Percentiles rank a stretch among this genome's conserved stretches.
Conservation (phyloP, 1,140 invertebrate genomes). For the Atta colombica region DNA sequence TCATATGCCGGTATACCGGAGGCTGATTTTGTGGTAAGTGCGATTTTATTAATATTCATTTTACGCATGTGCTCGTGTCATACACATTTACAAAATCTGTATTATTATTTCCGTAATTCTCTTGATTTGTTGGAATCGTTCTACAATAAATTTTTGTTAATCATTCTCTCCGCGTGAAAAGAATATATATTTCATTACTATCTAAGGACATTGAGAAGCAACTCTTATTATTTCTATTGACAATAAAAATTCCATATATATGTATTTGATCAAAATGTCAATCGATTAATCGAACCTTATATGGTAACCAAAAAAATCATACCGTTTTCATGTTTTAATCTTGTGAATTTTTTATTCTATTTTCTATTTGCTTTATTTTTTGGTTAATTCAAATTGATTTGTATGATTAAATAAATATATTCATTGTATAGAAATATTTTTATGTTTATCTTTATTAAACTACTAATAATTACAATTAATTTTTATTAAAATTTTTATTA, state of each 20-base stretch:
- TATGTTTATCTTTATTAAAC: neutral
- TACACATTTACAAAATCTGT: neutral
- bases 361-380: neutral
- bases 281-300: slow-evolving; percentile 51
- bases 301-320: slow-evolving; percentile 45
- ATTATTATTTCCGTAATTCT: neutral
- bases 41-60: neutral
- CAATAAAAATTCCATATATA: neutral
- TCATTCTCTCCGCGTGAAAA: neutral
- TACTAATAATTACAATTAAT: neutral
- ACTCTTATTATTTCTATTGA: neutral
- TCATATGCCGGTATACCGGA: slow-evolving; percentile 93
- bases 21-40: slow-evolving; percentile 91
- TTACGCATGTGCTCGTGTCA: neutral
- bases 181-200: neutral
- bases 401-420: neutral
- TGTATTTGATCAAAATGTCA: neutral
- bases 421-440: neutral
- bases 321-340: neutral
- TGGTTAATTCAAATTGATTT: neutral
- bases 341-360: neutral
- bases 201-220: neutral
- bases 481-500: neutral
- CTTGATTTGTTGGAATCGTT: neutral
- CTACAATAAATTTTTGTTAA: neutral